phyloP scores from a whole-genome alignment of 1,140 invertebrate species.

The Lysiphlebus fabarum region DNA sequence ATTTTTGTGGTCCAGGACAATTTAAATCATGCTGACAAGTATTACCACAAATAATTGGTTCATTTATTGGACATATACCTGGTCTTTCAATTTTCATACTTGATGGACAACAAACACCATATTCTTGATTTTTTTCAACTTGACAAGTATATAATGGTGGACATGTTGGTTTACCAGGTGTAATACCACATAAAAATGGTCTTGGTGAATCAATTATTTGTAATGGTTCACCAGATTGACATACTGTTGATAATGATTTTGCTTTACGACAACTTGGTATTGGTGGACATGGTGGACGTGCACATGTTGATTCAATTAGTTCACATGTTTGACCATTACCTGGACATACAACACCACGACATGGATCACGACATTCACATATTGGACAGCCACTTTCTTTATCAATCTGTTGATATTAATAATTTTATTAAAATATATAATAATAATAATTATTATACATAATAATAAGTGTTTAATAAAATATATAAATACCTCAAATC shows the following conservation, averaged over 20 bases:
- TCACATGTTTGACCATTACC: slow-evolving; percentile 68
- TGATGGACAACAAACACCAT: slow-evolving; percentile 83
- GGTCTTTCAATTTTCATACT: slow-evolving; percentile 70
- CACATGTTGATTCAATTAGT: slow-evolving; percentile 73
- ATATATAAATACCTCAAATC: slow-evolving; percentile 69
- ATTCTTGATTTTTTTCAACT: slow-evolving; percentile 75
- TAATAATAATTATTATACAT: background rate
- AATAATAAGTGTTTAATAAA: too few relatives aligned
- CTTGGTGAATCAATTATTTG: slow-evolving; percentile 72
- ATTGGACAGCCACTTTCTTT: slow-evolving; percentile 65
- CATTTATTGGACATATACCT: slow-evolving; percentile 66
- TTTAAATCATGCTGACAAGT: slow-evolving; percentile 74
- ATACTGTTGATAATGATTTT: slow-evolving; percentile 66
- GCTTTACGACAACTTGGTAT: slow-evolving; percentile 73
- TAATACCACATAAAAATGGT: slow-evolving; percentile 78
- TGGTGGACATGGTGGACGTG: slow-evolving; percentile 74
- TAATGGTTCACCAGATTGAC: slow-evolving; percentile 75
- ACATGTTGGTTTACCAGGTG: slow-evolving; percentile 75
- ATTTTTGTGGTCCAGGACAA: slow-evolving; percentile 76
- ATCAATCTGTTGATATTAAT: slow-evolving; percentile 49
- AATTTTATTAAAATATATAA: slow-evolving; percentile 4
- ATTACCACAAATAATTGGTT: slow-evolving; percentile 58
- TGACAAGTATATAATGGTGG: slow-evolving; percentile 76
- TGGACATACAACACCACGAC: slow-evolving; percentile 71
- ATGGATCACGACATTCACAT: slow-evolving; percentile 79